Conservation (phyloP, 1,140 invertebrate species). For the Pogonomyrmex californicus region DNA sequence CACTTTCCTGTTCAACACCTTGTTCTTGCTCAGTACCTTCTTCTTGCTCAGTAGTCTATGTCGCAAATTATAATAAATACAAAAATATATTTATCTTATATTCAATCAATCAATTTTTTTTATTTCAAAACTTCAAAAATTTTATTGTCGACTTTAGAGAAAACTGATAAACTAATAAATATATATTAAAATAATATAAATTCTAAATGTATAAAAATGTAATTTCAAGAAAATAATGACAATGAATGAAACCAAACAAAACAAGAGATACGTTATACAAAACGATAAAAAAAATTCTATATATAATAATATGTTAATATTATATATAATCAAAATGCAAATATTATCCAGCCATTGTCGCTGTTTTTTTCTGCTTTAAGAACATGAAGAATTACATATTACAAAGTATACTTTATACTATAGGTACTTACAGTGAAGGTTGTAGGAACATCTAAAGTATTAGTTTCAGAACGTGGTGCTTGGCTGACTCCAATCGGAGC, state of each 20-base stretch:
- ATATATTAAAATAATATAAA: constrained; percentile 33
- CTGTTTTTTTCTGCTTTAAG: constrained; percentile 36
- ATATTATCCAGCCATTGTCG: not conserved
- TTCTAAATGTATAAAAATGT: constrained; percentile 14
- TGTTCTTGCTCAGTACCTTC: constrained; percentile 79
- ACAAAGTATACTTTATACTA: constrained; percentile 28
- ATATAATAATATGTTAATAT: constrained; percentile 2
- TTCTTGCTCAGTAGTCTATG: constrained; percentile 82
- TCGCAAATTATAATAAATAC: constrained; percentile 50
- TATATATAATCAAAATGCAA: not conserved
- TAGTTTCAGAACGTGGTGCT: constrained; percentile 87
- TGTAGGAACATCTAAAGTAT: constrained; percentile 87
- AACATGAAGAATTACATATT: not conserved
- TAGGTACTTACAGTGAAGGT: constrained; percentile 83
- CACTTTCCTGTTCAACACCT: constrained; percentile 79
- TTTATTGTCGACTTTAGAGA: constrained; percentile 11
- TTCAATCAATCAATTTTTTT: not conserved
- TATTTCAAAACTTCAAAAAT: constrained; percentile 7
- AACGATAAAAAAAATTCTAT: not conserved
- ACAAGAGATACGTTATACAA: not conserved
- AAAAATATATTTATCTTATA: not conserved
- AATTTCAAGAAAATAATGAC: not conserved
- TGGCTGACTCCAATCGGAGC: constrained; percentile 81
- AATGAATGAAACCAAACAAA: not conserved
- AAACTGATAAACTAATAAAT: constrained; percentile 8